Base-by-base conservation (phyloP, 1,140 invertebrate genomes). In the Kradibia gibbosae region DNA sequence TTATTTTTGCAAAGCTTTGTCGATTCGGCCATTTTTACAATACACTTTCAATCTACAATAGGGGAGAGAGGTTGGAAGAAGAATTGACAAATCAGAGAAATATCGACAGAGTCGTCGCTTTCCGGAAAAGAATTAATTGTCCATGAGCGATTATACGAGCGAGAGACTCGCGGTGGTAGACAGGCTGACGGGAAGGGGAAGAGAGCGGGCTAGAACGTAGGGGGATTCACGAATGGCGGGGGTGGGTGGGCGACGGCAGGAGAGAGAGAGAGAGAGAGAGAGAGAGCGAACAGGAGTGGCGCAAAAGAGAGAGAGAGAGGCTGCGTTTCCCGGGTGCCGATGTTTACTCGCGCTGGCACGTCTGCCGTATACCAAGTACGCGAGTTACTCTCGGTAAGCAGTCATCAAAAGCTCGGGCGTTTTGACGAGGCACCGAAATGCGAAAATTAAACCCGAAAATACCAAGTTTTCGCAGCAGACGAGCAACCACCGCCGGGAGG, bases 391-490 rank as follows among this genome's bases (percentile, higher is more conserved):
- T 65, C 13, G 60, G n/a, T 67, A 57, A 57, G 57, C 72, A 34
- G 42, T 36, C 72, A 34, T 70, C 72, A 75, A 81, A 81, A 75
- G 60, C 79, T 72, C 48, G 65, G 50, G 22, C 53, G 39, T 74
- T 80, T 80, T 74, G 11, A 65, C 25, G 53, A 22, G 42, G 28
- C 28, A 80, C 55, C n/a, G n/a, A n/a, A 80, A 74, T 62, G 28
- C 67, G 71, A 42, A 74, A 73, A 80, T 74, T 73, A 62, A 80
- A 28, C 39, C 28, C 36, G 71, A 50, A 71, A 72, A 73, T 72
- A 72, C 53, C 20, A 79, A 72, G 17, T 74, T n/a, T n/a, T 48
- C 39, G 55, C 67, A 39, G 5, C 53, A 55, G 70, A 39, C 22
- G 48, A n/a, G 45, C 17, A 62, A 2, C n/a, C 13, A 15, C n/a